These are phyloP conservation scores for Grus americana DNA, from an alignment of 2,113 vertebrate genomes.

Conservation along the genomic window DNA sequence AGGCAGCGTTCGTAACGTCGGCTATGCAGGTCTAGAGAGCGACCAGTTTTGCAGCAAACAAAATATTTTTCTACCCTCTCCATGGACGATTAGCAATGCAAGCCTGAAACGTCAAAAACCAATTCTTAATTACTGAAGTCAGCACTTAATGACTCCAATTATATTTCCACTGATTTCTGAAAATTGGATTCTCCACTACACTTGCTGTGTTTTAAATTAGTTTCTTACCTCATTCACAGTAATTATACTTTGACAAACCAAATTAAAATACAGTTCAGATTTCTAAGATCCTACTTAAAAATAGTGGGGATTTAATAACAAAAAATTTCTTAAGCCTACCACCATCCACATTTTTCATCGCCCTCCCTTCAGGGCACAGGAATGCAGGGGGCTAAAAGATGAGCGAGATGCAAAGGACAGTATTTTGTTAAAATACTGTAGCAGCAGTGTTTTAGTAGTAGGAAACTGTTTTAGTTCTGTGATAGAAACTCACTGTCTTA, in stretches of 20 bases:
- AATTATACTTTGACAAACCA: conserved; percentile 51
- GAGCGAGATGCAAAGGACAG: not conserved
- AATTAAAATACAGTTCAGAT: conserved; percentile 35
- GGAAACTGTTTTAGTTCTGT: not conserved
- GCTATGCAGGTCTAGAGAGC: not conserved
- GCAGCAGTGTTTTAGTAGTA: not conserved
- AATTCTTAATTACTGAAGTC: conserved; percentile 34
- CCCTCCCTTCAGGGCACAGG: not conserved
- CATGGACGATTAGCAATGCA: not conserved
- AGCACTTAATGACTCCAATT: conserved; percentile 64
- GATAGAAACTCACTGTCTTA: not conserved
- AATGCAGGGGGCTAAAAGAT: not conserved
- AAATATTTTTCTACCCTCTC: not conserved
- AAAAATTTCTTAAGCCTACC: not conserved
- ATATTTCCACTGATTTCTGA: conserved; percentile 59
- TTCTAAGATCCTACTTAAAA: not conserved
- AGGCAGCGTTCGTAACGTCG: rapidly evolving
- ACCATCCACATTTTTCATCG: not conserved
- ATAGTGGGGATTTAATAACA: not conserved
- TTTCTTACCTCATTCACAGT: not conserved
- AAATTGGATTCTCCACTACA: conserved; percentile 62
- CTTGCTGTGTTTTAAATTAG: conserved; percentile 54
- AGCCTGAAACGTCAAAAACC: conserved; percentile 12
- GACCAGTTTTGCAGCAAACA: not conserved
- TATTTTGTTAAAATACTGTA: not conserved